phyloP scores from a whole-genome alignment of 1,140 invertebrate species.

The Drosophila sechellia region DNA sequence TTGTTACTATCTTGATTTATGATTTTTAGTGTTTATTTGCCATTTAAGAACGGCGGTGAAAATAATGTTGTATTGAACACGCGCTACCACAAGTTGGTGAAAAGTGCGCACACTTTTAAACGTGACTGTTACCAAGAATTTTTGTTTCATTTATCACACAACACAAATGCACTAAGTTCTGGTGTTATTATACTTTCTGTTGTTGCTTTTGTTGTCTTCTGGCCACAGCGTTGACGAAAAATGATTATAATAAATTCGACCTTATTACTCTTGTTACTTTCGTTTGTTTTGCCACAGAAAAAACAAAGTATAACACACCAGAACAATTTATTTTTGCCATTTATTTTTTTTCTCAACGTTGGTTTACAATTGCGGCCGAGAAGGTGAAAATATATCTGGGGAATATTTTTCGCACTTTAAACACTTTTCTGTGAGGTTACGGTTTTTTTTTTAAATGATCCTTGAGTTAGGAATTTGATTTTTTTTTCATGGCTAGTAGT shows the following conservation, averaged over 20 bases:
- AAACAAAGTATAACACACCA: slow-evolving; percentile 30
- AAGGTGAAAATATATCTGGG: slow-evolving; percentile 12
- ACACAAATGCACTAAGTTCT: slow-evolving; percentile 25
- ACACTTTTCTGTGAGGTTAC: slow-evolving; percentile 28
- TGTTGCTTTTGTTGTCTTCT: slow-evolving; percentile 20
- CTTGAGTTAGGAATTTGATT: slow-evolving; percentile 25
- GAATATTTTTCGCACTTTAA: slow-evolving; percentile 35
- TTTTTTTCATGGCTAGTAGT: not conserved
- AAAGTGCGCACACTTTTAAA: slow-evolving; percentile 76
- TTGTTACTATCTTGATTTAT: not conserved
- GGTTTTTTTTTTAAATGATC: slow-evolving; percentile 16
- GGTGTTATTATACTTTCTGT: slow-evolving; percentile 12
- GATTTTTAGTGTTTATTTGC: slow-evolving; percentile 25
- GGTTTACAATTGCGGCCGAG: slow-evolving; percentile 30
- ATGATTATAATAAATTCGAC: slow-evolving; percentile 81
- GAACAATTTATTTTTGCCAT: slow-evolving; percentile 49
- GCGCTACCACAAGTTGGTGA: slow-evolving; percentile 39
- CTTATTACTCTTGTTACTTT: slow-evolving; percentile 83
- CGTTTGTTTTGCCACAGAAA: slow-evolving; percentile 57
- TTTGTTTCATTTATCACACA: slow-evolving; percentile 76
- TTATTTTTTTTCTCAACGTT: slow-evolving; percentile 25
- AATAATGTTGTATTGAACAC: slow-evolving; percentile 63
- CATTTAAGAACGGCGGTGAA: slow-evolving; percentile 8
- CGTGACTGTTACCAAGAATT: slow-evolving; percentile 80
- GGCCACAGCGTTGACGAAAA: slow-evolving; percentile 73